These are phyloP conservation scores for Drosophila chauvacae DNA, from an alignment of 1,140 invertebrate species.

Conservation along the genomic window DNA sequence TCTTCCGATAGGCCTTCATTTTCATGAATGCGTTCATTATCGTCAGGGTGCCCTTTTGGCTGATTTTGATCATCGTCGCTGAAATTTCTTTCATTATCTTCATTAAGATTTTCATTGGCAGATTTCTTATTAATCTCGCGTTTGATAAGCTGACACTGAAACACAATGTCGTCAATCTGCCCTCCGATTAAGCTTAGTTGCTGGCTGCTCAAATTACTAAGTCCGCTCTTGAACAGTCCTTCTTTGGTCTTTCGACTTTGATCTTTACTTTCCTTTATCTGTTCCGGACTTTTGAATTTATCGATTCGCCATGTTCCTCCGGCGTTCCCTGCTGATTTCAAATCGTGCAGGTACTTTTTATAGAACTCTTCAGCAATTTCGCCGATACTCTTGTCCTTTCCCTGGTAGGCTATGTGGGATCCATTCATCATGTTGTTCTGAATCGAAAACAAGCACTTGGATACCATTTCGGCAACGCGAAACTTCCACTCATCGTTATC, in stretches of 20 bases:
- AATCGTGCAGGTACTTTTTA: background rate
- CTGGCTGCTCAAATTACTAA: background rate
- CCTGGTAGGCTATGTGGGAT: background rate
- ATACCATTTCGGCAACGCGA: conserved; percentile 7
- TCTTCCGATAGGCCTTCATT: background rate
- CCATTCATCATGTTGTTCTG: background rate
- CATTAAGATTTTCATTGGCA: background rate
- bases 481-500: conserved; percentile 1
- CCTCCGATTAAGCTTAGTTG: background rate
- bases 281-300: too few species aligned
- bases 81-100: background rate
- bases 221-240: too few species aligned
- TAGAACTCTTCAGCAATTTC: background rate
- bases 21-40: background rate
- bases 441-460: conserved; percentile 6
- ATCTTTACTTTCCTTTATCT: background rate
- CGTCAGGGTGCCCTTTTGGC: background rate
- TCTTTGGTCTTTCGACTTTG: too few species aligned
- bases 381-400: background rate
- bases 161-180: conserved; percentile 29
- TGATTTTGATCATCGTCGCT: background rate
- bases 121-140: background rate
- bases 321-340: background rate
- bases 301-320: background rate
- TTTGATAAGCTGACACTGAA: conserved; percentile 27